Conservation (phyloP, 2,888 invertebrate species). For the Heliconius ethilla region DNA sequence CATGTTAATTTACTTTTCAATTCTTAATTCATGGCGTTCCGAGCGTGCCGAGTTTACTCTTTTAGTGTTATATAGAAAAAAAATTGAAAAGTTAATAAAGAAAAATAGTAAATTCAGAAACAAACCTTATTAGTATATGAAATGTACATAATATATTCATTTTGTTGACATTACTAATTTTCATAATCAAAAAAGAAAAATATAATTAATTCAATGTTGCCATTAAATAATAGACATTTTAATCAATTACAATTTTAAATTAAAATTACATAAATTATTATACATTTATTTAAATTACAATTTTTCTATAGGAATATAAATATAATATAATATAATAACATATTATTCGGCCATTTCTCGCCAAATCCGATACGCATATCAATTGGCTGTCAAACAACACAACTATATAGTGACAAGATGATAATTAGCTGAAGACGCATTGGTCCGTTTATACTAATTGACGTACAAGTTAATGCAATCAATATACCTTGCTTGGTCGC, state of each 20-base stretch:
- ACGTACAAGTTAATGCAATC: conserved; percentile 81
- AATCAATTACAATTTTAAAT: no score
- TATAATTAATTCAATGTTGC: no score
- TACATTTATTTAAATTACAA: not conserved
- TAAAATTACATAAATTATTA: no score
- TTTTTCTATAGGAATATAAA: not conserved
- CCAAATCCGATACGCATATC: conserved; percentile 50
- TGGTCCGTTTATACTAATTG: conserved; percentile 77
- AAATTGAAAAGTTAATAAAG: no score
- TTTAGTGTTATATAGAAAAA: not conserved
- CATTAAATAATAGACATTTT: not conserved
- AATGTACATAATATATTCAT: not conserved
- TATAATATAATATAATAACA: conserved; percentile 1
- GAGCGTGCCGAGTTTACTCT: no score
- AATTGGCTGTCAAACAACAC: conserved; percentile 65
- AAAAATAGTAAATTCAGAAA: no score
- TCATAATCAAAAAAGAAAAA: not conserved
- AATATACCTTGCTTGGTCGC: conserved; percentile 73
- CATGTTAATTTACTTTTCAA: no score
- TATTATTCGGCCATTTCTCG: conserved; percentile 14
- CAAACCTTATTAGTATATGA: no score
- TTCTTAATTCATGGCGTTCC: no score
- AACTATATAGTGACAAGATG: conserved; percentile 71
- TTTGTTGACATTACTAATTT: not conserved
- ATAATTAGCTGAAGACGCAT: conserved; percentile 80